These are phyloP conservation scores for Julus scanicus DNA, from an alignment of 2,888 invertebrate genomes.

Conservation along the genomic window DNA sequence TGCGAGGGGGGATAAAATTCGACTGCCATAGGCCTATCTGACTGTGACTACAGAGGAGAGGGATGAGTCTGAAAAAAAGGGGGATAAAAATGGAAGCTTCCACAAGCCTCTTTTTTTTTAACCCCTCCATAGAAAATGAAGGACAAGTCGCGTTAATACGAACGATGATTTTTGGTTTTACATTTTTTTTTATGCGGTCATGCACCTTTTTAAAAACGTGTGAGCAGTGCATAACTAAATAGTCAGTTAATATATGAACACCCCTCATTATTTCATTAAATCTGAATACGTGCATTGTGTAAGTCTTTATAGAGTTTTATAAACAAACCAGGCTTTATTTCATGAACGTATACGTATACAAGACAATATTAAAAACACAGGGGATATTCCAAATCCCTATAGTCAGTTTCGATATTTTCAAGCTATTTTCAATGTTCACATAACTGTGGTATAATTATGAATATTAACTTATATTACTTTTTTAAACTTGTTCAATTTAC, in stretches of 20 bases:
- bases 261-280: neutral
- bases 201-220: conserved; percentile 7
- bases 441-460: too few species aligned
- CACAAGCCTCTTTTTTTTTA: conserved; percentile 20
- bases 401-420: too few species aligned
- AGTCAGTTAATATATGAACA: neutral
- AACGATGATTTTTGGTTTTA: neutral
- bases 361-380: too few species aligned
- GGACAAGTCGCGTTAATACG: neutral
- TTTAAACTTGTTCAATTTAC: too few species aligned
- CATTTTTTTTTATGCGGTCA: neutral
- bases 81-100: conserved; percentile 29
- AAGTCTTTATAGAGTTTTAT: neutral
- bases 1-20: neutral
- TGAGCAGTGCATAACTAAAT: neutral
- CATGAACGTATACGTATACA: too few species aligned
- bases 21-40: neutral
- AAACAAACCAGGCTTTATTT: neutral
- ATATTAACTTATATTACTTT: too few species aligned
- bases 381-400: too few species aligned
- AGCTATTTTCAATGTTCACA: neutral
- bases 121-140: conserved; percentile 9
- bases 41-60: neutral
- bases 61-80: conserved; percentile 26
- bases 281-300: neutral